These are phyloP conservation scores for Asteroscopus sphinx DNA, from an alignment of 2,888 invertebrate species.

Conservation along the genomic window DNA sequence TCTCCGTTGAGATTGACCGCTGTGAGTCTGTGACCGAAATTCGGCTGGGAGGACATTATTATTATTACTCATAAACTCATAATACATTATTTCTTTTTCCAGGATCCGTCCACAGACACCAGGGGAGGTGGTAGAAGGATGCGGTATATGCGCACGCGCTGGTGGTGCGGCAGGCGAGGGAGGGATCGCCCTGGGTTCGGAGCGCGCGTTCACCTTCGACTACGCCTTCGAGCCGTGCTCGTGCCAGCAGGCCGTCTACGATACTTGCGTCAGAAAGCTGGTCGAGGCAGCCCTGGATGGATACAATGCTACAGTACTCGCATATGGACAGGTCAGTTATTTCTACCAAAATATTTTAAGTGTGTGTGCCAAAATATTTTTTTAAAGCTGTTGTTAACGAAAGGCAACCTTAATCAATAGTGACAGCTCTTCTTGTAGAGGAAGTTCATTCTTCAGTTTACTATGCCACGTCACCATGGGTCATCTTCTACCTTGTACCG, in stretches of 20 bases:
- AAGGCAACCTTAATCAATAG: no score
- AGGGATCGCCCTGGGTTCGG: constrained; percentile 97
- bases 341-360: not conserved
- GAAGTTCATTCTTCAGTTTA: no score
- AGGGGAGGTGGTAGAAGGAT: constrained; percentile 98
- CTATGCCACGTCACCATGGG: no score
- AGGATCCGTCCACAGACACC: constrained; percentile 98
- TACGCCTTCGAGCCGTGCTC: constrained; percentile 96
- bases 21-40: no score
- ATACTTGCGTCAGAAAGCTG: constrained; percentile 94
- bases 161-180: constrained; percentile 97
- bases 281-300: constrained; percentile 98
- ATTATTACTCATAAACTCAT: no score
- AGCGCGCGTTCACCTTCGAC: constrained; percentile 99
- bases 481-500: no score
- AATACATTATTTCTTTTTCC: constrained; percentile 54
- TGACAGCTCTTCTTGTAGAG: no score
- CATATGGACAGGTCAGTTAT: constrained; percentile 96
- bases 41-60: no score
- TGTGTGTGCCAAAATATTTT: no score
- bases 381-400: no score
- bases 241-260: constrained; percentile 94
- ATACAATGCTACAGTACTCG: constrained; percentile 99
- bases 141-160: constrained; percentile 97
- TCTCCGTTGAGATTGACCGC: no score